phyloP scores from a whole-genome alignment of 2,888 invertebrate species.

The Apomyelois bistriatella region DNA sequence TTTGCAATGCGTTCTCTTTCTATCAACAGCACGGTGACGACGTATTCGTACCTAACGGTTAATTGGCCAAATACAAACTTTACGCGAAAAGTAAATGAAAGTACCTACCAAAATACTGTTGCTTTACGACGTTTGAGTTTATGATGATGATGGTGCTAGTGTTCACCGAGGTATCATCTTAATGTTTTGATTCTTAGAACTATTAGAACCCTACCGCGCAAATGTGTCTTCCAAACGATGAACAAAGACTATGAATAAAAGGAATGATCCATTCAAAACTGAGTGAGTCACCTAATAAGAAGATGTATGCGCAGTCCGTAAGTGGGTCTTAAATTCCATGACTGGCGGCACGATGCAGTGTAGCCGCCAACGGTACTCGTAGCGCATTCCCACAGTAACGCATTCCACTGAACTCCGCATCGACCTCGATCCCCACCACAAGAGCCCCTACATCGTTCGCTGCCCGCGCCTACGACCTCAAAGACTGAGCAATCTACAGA shows the following conservation, averaged over 20 bases:
- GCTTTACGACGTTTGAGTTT: slow-evolving; percentile 30
- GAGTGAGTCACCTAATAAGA: slow-evolving; percentile 63
- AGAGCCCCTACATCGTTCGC: slow-evolving; percentile 24
- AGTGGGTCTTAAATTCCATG: slow-evolving; percentile 75
- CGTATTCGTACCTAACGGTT: slow-evolving; percentile 51
- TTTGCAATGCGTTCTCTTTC: slow-evolving; percentile 51
- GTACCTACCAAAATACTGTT: slow-evolving; percentile 51
- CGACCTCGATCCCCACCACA: slow-evolving; percentile 59
- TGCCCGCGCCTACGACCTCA: slow-evolving; percentile 32
- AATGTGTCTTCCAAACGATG: neutral
- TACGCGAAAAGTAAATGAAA: slow-evolving; percentile 61
- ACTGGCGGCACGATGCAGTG: slow-evolving; percentile 43
- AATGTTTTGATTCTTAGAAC: too few species aligned
- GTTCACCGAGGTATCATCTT: too few species aligned
- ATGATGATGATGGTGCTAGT: too few species aligned
- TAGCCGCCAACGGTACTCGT: slow-evolving; percentile 69
- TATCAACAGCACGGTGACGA: slow-evolving; percentile 35
- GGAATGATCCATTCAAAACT: slow-evolving; percentile 39
- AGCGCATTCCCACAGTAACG: slow-evolving; percentile 73
- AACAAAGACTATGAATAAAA: slow-evolving; percentile 9
- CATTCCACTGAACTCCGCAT: slow-evolving; percentile 56
- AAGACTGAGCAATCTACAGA: slow-evolving; percentile 20
- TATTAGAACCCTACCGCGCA: too few species aligned
- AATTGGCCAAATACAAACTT: slow-evolving; percentile 54
- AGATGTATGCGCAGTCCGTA: slow-evolving; percentile 54